Conservation (phyloP, 2,797 vertebrate genomes). For the Halcyon smyrnensis region DNA sequence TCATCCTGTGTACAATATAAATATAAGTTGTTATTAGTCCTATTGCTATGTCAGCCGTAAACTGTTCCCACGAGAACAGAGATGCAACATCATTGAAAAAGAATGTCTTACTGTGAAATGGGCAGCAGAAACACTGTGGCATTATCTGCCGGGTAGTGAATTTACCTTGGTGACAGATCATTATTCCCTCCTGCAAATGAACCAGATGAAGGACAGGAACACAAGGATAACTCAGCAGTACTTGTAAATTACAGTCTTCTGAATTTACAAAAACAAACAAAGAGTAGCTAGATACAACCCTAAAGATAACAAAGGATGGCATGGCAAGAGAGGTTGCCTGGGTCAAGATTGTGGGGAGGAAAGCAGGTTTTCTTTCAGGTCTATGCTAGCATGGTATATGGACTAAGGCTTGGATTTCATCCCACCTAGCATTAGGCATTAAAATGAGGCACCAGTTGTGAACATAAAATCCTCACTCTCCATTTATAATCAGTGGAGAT, state of each 20-base stretch:
- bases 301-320: neutral
- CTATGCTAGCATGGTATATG: neutral
- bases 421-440: neutral
- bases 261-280: conserved; percentile 15
- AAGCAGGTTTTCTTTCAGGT: neutral
- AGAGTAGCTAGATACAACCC: conserved; percentile 18
- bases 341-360: neutral
- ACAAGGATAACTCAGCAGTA: conserved; percentile 51
- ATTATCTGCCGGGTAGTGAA: conserved; percentile 71
- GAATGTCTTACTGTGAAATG: conserved; percentile 64
- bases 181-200: conserved; percentile 69
- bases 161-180: conserved; percentile 76
- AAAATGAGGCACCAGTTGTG: neutral
- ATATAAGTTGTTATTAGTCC: conserved; percentile 73
- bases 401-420: neutral
- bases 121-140: conserved; percentile 58
- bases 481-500: neutral
- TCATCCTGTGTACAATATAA: conserved; percentile 60
- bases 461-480: neutral
- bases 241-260: conserved; percentile 48
- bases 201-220: conserved; percentile 64
- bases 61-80: conserved; percentile 69
- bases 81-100: conserved; percentile 52
- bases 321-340: neutral
- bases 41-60: conserved; percentile 71